phyloP scores from a whole-genome alignment of 2,888 invertebrate species.

The Zygothrica quintamaculata region DNA sequence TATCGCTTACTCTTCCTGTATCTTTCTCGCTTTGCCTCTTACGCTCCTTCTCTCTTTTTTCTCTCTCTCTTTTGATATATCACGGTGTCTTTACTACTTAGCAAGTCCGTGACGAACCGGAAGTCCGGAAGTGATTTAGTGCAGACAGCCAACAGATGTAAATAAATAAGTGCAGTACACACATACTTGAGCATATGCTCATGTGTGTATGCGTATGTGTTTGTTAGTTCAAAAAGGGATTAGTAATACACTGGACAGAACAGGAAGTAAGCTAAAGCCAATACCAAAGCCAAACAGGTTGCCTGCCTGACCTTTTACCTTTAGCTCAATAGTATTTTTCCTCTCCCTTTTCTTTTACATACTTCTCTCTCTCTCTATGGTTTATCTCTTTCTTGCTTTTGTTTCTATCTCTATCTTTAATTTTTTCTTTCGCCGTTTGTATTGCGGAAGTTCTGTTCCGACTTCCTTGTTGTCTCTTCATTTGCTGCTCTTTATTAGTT shows the following conservation, averaged over 20 bases:
- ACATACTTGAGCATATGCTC: constrained; percentile 9
- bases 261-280: constrained; percentile 56
- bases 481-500: constrained; percentile 60
- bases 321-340: constrained; percentile 41
- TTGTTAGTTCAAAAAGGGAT: constrained; percentile 69
- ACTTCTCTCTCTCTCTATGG: constrained; percentile 5
- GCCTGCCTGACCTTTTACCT: constrained; percentile 71
- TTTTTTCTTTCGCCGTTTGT: constrained; percentile 5
- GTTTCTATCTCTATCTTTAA: constrained; percentile 9
- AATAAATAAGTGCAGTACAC: constrained; percentile 56
- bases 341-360: constrained; percentile 10
- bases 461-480: constrained; percentile 47
- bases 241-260: constrained; percentile 46
- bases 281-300: constrained; percentile 62
- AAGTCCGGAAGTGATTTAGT: constrained; percentile 83
- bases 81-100: constrained; percentile 31
- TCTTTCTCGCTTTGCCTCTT: too few species aligned
- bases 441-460: constrained; percentile 65
- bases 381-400: too few species aligned
- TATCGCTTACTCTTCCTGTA: not conserved
- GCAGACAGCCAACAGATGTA: constrained; percentile 68
- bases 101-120: constrained; percentile 67
- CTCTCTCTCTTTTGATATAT: not conserved
- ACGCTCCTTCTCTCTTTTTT: constrained; percentile 1
- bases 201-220: constrained; percentile 14